phyloP scores from a whole-genome alignment of 2,113 vertebrate genomes.

The Turdus rufiventris region DNA sequence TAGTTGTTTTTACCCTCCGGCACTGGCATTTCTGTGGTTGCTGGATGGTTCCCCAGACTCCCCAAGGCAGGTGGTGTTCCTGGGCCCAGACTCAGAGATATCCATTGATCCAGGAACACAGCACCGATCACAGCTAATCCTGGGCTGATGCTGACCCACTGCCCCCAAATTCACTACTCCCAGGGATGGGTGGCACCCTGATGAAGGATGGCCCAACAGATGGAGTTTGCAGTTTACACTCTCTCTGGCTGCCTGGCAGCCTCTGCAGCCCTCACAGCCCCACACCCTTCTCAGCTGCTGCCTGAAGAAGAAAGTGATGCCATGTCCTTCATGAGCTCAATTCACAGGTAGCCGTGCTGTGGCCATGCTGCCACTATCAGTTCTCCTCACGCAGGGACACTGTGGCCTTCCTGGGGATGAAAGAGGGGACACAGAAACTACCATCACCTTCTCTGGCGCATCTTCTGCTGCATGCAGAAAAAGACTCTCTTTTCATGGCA shows the following conservation, averaged over 20 bases:
- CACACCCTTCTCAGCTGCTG: neutral
- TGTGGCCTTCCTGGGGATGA: neutral
- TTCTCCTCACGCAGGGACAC: neutral
- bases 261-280: neutral
- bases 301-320: neutral
- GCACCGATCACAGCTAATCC: rapidly evolving
- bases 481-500: neutral
- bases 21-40: rapidly evolving
- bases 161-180: neutral
- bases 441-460: neutral
- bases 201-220: rapidly evolving
- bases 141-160: neutral
- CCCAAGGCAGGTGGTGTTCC: neutral
- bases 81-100: rapidly evolving
- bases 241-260: rapidly evolving
- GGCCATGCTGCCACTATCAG: neutral
- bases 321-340: neutral
- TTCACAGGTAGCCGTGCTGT: neutral
- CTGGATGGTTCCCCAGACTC: neutral
- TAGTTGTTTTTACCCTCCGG: neutral
- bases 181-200: rapidly evolving
- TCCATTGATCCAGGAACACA: rapidly evolving
- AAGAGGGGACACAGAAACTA: neutral
- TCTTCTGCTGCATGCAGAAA: neutral
- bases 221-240: neutral